Conservation (phyloP, 1,140 invertebrate species). For the Heterodera schachtii region DNA sequence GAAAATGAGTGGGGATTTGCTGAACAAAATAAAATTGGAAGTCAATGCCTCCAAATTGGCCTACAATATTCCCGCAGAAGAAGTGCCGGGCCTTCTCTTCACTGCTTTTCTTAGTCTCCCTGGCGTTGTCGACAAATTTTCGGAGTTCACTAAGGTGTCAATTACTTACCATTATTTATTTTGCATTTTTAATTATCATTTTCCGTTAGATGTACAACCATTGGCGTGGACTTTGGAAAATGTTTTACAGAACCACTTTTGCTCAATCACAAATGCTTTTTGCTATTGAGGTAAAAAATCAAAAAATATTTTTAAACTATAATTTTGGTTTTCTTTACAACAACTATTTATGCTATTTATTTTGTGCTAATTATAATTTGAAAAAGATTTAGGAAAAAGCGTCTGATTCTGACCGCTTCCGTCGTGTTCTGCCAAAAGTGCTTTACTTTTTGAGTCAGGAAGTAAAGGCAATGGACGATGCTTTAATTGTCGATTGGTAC, state of each 20-base stretch:
- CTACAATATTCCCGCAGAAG: conserved; percentile 32
- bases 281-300: conserved; percentile 30
- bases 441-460: conserved; percentile 27
- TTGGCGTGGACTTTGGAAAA: conserved; percentile 29
- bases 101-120: conserved; percentile 30
- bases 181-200: conserved; percentile 12
- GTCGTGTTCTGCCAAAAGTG: conserved; percentile 28
- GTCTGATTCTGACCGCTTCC: conserved; percentile 18
- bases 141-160: conserved; percentile 28
- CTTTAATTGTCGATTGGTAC: conserved; percentile 32
- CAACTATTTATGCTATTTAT: conserved; percentile 15
- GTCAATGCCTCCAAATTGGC: conserved; percentile 40
- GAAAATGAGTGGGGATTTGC: conserved; percentile 22
- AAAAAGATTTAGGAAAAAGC: conserved; percentile 26
- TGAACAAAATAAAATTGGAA: conserved; percentile 37
- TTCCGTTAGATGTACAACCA: conserved; percentile 22
- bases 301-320: too few relatives aligned
- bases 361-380: neutral
- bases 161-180: neutral
- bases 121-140: conserved; percentile 22
- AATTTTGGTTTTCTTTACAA: neutral
- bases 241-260: conserved; percentile 26
- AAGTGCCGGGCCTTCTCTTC: conserved; percentile 30
- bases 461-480: conserved; percentile 20
- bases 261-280: conserved; percentile 19